Evolutionary conservation across 2,797 vertebrate genomes (phyloP), one percentile per base, ranked within the genome.

Genomic region (Spinibarbus caldwelli): DNA sequence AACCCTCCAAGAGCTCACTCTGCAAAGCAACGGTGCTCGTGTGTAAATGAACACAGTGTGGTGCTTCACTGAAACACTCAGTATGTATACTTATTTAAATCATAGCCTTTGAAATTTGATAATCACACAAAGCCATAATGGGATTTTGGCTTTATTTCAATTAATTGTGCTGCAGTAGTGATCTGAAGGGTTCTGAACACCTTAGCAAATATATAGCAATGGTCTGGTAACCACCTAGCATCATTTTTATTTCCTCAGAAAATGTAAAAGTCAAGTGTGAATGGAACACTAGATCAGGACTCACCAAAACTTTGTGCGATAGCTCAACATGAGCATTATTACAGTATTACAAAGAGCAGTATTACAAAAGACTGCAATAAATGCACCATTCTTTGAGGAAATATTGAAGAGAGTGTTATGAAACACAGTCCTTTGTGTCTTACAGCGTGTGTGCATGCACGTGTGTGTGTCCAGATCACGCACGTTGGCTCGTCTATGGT

Each of bases 301-400:
- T n/a, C 14, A 36, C 3, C 31, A n/a, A 72, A 52, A 7, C 62
- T 62, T 26, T 21, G 43, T 21, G 26, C 2, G 7, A 19, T 17
- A 75, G 62, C 62, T 34, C 29, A 19, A 19, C 15, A 8, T 66
- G 29, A 66, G 64, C 64, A 66, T 34, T 34, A 66, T 34, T 34
- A 29, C 59, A 62, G 59, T 62, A 6, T 62, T 62, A 4, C 62
- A 34, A 62, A 62, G 5, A 6, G 57, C 57, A 62, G 11, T 12
- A 59, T 59, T 59, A 26, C n/a, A 62, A 34, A 66, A 34, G 5
- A n/a, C 54, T 77, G 75, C 75, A 77, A 54, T 57, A 77, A 76
- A 57, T 41, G 77, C 77, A 31, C 10, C 38, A 64, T 62, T 64
- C 38, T 62, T 78, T 29, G 38, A 64, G n/a, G 17, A 78, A 31